Base-by-base conservation (phyloP, 1,140 invertebrate species). In the Sycophaga agraensis region DNA sequence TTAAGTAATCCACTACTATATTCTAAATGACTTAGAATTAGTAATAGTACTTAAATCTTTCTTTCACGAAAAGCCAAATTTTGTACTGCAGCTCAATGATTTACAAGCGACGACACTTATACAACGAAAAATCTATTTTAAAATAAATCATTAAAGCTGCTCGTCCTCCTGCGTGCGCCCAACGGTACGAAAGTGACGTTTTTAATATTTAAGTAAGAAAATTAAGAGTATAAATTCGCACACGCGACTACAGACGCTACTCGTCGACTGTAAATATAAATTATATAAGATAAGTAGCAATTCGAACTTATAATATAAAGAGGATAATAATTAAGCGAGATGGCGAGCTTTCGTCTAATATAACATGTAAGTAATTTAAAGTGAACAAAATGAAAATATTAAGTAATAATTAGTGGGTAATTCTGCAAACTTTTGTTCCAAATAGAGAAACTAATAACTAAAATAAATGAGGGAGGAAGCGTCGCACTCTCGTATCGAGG, bases 331-430 rank as follows among this genome's bases (percentile, higher is more conserved):
- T n/a, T n/a, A 40, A 42, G 35, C 35, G 35, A 37, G 5, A 57
- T 14, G 19, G 37, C 22, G 45, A 57, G 31, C 12, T 24, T 24
- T 48, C 55, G 55, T 39, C 43, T 26, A 34, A 45, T 45, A 26
- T 17, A 34, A 34, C 22, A 12, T 34, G 12, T 43, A 54, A 28
- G 22, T 28, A 42, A n/a, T n/a, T n/a, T n/a, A n/a, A n/a, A n/a
- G n/a, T n/a, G n/a, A n/a, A n/a, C n/a, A n/a, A n/a, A n/a, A n/a
- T n/a, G n/a, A n/a, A 42, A 42, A 42, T 5, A 42, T 26, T 21
- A 19, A 54, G n/a, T 54, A 54, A 54, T 54, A 48, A 54, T 61
- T 54, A 61, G 40, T n/a, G 5, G 11, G 16, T 54, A 54, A 54
- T 24, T 34, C 17, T 37, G 3, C 12, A 39, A 39, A 35, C 21